Base-by-base conservation (phyloP, 2,888 invertebrate genomes). In the Rosalia funebris region DNA sequence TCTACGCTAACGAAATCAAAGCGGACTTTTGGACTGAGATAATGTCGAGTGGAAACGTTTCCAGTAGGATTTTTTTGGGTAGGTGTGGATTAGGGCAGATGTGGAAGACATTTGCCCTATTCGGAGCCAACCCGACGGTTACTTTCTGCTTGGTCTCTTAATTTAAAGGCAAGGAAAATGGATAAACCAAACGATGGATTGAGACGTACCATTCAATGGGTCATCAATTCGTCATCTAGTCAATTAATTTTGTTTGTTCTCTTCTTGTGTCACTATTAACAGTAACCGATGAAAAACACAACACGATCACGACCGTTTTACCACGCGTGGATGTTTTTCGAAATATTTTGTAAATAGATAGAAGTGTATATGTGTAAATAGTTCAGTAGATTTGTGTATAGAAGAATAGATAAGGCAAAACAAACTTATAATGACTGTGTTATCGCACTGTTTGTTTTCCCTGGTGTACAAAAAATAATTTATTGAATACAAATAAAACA, bases 361-460 rank as follows among this genome's bases (percentile, higher is more conserved):
- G 65, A 68, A 65, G 46, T 74, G 69, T 71, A 73, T 67, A 74
- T 71, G 70, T 73, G 74, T 73, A 73, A 68, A 74, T 73, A 74
- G 70, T 57, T 62, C 61, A 63, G 62, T 66, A 71, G 71, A 71
- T 63, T 68, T 70, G 68, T 74, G 72, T 71, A 70, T 70, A 71
- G 69, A 63, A 62, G 32, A 59, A 44, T 65, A 68, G 66, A 69
- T 69, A 66, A 64, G 65, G 57, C 42, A 57, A 63, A 25, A 64
- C 54, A 60, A 68, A 64, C 62, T 65, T 65, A 47, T 63, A 61
- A 47, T 58, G 66, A 68, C 63, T 67, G 67, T 69, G 68, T 63
- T 64, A 69, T 62, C 65, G 65, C 66, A 67, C 69, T 66, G 57
- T 64, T 67, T 65, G 62, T 69, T 67, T 65, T 62, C 42, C 54